phyloP scores from a whole-genome alignment of 2,797 vertebrate genomes.

The Enteromius thamalakanensis region DNA sequence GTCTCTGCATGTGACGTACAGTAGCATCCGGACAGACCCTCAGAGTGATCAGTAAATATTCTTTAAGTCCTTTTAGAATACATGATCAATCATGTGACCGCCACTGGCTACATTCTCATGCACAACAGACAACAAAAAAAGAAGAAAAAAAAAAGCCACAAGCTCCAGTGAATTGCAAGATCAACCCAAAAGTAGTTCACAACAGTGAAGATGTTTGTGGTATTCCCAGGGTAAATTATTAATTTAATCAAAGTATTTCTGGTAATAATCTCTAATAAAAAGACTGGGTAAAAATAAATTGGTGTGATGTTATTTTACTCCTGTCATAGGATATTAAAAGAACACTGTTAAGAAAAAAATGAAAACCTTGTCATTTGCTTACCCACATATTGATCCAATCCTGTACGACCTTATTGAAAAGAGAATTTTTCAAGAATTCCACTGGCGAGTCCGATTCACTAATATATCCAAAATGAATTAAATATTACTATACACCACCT shows the following conservation, averaged over 20 bases:
- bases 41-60: background rate
- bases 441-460: background rate
- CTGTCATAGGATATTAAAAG: background rate
- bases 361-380: background rate
- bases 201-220: background rate
- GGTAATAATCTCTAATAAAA: background rate
- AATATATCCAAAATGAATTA: background rate
- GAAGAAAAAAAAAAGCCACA: background rate
- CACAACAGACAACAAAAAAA: background rate
- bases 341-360: background rate
- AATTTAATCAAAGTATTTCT: background rate
- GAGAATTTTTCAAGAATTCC: background rate
- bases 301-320: background rate
- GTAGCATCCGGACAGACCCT: background rate
- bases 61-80: background rate
- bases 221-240: background rate
- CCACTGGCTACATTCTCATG: background rate
- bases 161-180: background rate
- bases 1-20: conserved; percentile 1
- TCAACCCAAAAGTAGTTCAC: background rate
- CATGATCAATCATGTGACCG: background rate
- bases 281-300: background rate
- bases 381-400: background rate
- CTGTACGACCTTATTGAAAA: background rate
- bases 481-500: background rate